Percentiles rank a stretch among this genome's conserved stretches.
Evolutionary conservation across 2,113 vertebrate species (phyloP).

Genomic region (Mobula birostris): DNA sequence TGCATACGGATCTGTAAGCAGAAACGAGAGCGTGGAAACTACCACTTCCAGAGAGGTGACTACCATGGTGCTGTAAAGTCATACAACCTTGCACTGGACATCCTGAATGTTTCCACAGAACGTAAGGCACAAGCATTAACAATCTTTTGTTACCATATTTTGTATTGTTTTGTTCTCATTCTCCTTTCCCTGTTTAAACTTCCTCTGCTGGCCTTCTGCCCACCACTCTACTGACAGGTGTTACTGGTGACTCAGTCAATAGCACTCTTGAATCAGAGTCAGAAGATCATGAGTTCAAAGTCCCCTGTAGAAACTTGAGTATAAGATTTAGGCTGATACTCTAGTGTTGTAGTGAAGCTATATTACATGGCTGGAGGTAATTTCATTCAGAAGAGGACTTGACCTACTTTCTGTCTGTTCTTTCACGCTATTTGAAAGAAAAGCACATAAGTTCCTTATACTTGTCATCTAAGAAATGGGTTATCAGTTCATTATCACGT

Average conservation of each 20-base stretch:
- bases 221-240: not conserved
- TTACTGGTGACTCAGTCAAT: not conserved
- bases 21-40: slow-evolving; percentile 71
- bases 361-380: too few species aligned
- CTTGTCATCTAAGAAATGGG: too few species aligned
- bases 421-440: too few species aligned
- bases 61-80: slow-evolving; percentile 60
- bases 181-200: not conserved
- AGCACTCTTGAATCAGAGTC: not conserved
- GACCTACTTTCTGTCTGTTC: too few species aligned
- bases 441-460: too few species aligned
- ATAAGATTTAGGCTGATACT: too few species aligned
- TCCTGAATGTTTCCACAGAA: slow-evolving; percentile 50
- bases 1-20: slow-evolving; percentile 64
- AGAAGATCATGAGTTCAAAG: not conserved
- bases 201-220: not conserved
- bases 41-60: slow-evolving; percentile 70
- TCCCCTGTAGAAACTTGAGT: too few species aligned
- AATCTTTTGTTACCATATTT: too few species aligned
- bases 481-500: too few species aligned
- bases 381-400: too few species aligned
- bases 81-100: slow-evolving; percentile 65
- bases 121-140: slow-evolving; percentile 48
- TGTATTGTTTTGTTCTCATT: not conserved
- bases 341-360: too few species aligned